These are phyloP conservation scores for Maccullochella peelii DNA, from an alignment of 2,113 vertebrate genomes.

Conservation along the genomic window DNA sequence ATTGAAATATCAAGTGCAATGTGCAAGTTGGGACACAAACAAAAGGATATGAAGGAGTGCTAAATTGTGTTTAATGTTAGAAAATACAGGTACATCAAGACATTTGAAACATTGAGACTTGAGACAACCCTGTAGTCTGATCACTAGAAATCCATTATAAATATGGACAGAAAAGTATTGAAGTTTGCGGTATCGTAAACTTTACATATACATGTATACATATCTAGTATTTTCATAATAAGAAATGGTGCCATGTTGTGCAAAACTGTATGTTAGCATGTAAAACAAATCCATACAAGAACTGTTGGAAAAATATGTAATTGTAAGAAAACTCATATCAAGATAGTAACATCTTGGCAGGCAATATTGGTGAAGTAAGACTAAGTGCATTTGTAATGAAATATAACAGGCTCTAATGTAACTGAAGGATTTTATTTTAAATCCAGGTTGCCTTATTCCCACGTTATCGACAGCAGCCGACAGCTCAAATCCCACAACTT, in stretches of 20 bases:
- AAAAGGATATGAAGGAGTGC: conserved; percentile 57
- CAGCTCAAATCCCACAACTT: conserved; percentile 86
- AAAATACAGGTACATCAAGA: conserved; percentile 7
- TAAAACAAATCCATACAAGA: background rate
- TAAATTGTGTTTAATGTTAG: conserved; percentile 45
- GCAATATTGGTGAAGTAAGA: background rate
- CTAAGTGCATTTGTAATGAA: background rate
- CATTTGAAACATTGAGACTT: background rate
- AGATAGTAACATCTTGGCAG: background rate
- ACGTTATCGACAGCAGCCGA: conserved; percentile 76
- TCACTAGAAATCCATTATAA: background rate
- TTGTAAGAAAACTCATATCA: background rate
- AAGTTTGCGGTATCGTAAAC: background rate
- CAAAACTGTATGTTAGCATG: background rate
- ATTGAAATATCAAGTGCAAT: background rate
- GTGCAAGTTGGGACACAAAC: conserved; percentile 60
- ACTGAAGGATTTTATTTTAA: background rate
- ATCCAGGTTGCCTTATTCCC: conserved; percentile 67
- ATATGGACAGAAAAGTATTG: background rate
- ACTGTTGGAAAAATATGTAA: background rate
- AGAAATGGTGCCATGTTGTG: background rate
- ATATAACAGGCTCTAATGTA: background rate
- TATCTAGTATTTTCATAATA: background rate
- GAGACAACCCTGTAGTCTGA: background rate
- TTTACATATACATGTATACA: background rate